These are phyloP conservation scores for Echinometra lucunter DNA, from an alignment of 53 echinoderm and acorn worm species.

Conservation along the genomic window DNA sequence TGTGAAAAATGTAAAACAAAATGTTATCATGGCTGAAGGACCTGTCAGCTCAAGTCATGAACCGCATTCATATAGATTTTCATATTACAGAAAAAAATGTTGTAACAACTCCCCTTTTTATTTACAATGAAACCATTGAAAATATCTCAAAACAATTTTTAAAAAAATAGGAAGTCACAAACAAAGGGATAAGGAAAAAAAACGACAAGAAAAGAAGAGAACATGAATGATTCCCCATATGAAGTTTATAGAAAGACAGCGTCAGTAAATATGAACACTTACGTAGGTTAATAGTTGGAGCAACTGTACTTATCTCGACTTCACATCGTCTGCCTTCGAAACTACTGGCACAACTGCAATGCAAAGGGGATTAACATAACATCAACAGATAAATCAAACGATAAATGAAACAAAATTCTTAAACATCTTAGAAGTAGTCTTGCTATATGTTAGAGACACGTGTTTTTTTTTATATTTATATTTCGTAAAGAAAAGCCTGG, in stretches of 20 bases:
- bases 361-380: neutral
- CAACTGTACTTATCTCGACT: neutral
- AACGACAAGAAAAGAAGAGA: too few relatives aligned
- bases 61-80: too few relatives aligned
- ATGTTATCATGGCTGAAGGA: too few relatives aligned
- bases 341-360: constrained; percentile 18
- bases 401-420: neutral
- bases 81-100: too few relatives aligned
- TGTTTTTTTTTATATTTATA: neutral
- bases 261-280: too few relatives aligned
- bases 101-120: too few relatives aligned
- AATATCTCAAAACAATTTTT: too few relatives aligned
- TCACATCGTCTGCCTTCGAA: constrained; percentile 25
- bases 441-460: neutral
- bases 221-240: too few relatives aligned
- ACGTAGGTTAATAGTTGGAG: neutral
- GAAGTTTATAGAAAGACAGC: too few relatives aligned
- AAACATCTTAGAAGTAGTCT: neutral
- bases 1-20: neutral
- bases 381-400: neutral
- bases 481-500: neutral
- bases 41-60: too few relatives aligned
- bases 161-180: neutral
- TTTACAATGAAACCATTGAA: too few relatives aligned
- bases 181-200: neutral